Conservation (phyloP, 2,113 vertebrate species). For the Campylomormyrus numenius region DNA sequence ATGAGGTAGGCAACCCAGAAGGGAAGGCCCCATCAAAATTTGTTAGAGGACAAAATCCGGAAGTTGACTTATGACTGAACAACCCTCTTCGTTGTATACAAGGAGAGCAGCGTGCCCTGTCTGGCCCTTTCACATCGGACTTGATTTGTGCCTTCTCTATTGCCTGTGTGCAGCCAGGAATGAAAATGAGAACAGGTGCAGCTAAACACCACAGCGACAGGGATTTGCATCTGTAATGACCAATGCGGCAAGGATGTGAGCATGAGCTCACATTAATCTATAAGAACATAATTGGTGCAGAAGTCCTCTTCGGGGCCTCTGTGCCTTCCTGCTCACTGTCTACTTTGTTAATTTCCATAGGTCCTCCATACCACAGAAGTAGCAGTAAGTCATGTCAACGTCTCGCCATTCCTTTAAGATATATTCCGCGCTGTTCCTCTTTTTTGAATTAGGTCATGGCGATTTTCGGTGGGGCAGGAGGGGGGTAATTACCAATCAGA, state of each 20-base stretch:
- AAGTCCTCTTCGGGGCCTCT: neutral
- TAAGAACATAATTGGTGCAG: slow-evolving; percentile 28
- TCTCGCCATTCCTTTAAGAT: neutral
- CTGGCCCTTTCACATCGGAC: slow-evolving; percentile 45
- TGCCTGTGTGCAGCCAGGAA: slow-evolving; percentile 37
- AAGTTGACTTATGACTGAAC: slow-evolving; percentile 34
- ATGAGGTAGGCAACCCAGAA: slow-evolving; percentile 23
- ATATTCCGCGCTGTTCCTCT: slow-evolving; percentile 11
- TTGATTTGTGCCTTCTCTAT: slow-evolving; percentile 58
- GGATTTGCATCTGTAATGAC: slow-evolving; percentile 60
- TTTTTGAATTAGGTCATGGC: slow-evolving; percentile 22
- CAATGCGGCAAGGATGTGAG: slow-evolving; percentile 37
- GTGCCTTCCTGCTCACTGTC: neutral
- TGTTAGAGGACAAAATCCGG: slow-evolving; percentile 32
- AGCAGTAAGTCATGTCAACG: neutral
- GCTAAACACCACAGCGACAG: slow-evolving; percentile 47
- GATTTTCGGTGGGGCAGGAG: slow-evolving; percentile 1
- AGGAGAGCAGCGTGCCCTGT: slow-evolving; percentile 47
- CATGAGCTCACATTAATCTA: slow-evolving; percentile 38
- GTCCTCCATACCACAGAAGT: neutral
- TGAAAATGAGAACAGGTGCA: slow-evolving; percentile 57
- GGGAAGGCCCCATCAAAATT: slow-evolving; percentile 35
- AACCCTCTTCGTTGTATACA: slow-evolving; percentile 45
- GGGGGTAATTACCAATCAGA: slow-evolving; percentile 12
- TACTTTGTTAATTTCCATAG: slow-evolving; percentile 6